Base-by-base conservation (phyloP, 2,888 invertebrate genomes). In the Himalopsyche kuldschensis region DNA sequence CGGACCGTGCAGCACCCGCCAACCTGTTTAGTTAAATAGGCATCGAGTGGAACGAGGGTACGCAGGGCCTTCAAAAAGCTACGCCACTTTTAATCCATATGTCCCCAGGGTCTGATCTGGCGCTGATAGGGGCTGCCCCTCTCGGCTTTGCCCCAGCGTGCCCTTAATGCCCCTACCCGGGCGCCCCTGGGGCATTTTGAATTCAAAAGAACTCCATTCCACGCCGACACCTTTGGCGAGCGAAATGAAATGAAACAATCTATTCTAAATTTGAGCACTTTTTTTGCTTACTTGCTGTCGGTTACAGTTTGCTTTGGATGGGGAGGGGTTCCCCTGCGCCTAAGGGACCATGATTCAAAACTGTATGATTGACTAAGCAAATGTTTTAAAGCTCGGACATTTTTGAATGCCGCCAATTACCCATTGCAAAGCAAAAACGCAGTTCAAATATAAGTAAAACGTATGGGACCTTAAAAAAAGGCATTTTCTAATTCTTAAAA, bases 1-100 rank as follows among this genome's bases (percentile, higher is more conserved):
- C 55, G 55, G 24, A 55, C 55, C 55, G 55, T 20, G 55, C 55
- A 55, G n/a, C 35, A 24, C 35, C 87, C 88, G 87, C 87, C 85
- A 87, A 88, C 88, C 88, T 88, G 89, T 85, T 86, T 86, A 86
- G 86, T 76, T 82, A 85, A 86, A 86, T 86, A 84, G 85, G 86
- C 85, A 80, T 80, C 84, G 81, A 81, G 69, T 77, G 32, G 79
- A 78, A 84, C 77, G 24, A 75, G 86, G 85, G 84, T 47, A 76
- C 85, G 81, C 69, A 75, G 79, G 81, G 79, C 80, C 84, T 84
- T 84, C 85, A 84, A 85, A 85, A 86, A 85, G 86, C 84, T 85
- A 83, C 85, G 85, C 85, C 84, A 83, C 86, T 87, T 86, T 87
- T 87, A 87, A 87, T 87, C 86, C 87, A 86, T 84, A 82, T 82